Base-by-base conservation (phyloP, 2,888 invertebrate species). In the Tuta absoluta region DNA sequence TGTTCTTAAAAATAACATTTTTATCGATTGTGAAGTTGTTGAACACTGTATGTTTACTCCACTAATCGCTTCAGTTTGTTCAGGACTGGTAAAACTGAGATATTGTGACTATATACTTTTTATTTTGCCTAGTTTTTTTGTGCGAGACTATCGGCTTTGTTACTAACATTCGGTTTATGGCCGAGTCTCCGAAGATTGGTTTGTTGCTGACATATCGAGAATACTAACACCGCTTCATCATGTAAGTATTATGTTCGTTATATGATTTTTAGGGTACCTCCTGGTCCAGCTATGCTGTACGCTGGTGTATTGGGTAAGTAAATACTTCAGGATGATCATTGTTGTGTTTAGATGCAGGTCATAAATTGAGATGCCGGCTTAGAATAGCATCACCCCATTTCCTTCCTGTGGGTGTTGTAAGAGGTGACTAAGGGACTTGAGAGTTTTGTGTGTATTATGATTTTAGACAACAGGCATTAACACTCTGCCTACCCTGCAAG, bases 121-220 rank as follows among this genome's bases (percentile, higher is more conserved):
- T 58, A 38, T 2, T 58, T 58, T 33, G 7, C 57, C 1, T 51
- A 41, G 12, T 14, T 37, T 58, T 57, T 58, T 33, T 38, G 58
- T 58, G 58, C 21, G 49, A 63, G 21, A 66, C 41, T 59, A 37
- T 51, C 62, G 64, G 64, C 63, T 79, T 82, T 48, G 61, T 79
- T 74, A 51, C 51, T 23, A 41, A 41, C 14, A 41, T 21, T 21
- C 48, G 19, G 48, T 21, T 10, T 51, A 51, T 23, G 51, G 51
- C 51, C 51, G 23, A 51, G 56, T 7, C 56, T 56, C n/a, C 12
- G n/a, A 56, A n/a, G 10, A 33, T 33, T 10, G 4, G n/a, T n/a
- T 24, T 28, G 56, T 56, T n/a, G n/a, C 28, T 56, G 28, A 56
- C 8, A 23, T n/a, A 12, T 28, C 23, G 33, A 28, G n/a, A 14